phyloP scores from a whole-genome alignment of 2,888 invertebrate species.

The Catocala fraxini region DNA sequence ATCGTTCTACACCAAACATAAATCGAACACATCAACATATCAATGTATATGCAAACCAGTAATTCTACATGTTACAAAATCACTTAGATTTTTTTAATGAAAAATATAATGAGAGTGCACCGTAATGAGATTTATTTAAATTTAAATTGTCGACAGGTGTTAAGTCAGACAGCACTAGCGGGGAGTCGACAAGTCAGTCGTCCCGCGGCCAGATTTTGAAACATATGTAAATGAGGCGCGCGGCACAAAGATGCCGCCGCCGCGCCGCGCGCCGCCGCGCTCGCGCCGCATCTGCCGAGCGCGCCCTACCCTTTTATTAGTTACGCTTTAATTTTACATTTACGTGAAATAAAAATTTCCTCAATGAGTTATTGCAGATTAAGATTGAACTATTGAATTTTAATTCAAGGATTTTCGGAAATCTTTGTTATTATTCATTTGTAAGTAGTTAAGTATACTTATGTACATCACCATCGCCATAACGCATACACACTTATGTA shows the following conservation, averaged over 20 bases:
- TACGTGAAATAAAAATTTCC: conserved; percentile 58
- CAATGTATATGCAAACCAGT: background rate
- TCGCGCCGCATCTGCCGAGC: conserved; percentile 63
- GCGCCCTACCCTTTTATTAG: conserved; percentile 73
- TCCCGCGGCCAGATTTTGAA: conserved; percentile 76
- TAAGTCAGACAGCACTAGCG: conserved; percentile 62
- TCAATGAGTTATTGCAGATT: conserved; percentile 61
- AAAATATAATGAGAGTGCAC: conserved; percentile 27
- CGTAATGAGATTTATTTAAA: conserved; percentile 44
- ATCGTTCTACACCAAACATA: too few relatives aligned
- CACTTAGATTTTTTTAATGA: conserved; percentile 40
- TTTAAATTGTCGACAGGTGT: conserved; percentile 62
- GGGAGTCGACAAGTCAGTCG: conserved; percentile 63
- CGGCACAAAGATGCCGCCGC: conserved; percentile 71
- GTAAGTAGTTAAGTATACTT: background rate
- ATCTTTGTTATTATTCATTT: background rate
- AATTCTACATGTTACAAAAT: conserved; percentile 15
- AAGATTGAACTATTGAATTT: conserved; percentile 35
- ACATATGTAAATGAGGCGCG: conserved; percentile 80
- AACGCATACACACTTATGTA: too few relatives aligned
- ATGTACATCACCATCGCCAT: too few relatives aligned
- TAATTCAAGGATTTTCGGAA: conserved; percentile 7
- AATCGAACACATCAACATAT: too few relatives aligned
- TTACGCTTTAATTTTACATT: conserved; percentile 70
- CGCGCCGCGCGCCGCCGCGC: conserved; percentile 61